Conservation (phyloP, 2,797 vertebrate genomes). For the Tapera naevia region DNA sequence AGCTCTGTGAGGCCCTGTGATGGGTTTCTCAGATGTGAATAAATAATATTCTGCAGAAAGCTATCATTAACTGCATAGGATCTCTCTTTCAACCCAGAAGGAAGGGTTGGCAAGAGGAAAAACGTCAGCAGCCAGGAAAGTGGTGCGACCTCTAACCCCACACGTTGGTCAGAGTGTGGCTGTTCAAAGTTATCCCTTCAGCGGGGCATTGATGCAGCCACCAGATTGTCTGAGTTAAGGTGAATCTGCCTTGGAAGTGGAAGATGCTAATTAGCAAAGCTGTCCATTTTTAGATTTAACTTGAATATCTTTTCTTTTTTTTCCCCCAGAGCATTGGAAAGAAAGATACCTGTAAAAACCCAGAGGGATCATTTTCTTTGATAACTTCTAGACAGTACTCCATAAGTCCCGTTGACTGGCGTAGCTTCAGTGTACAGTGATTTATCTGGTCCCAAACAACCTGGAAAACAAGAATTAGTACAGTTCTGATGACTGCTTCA, state of each 20-base stretch:
- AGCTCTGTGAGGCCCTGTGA: neutral
- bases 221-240: neutral
- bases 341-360: constrained; percentile 90
- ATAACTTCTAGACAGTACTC: constrained; percentile 97
- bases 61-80: neutral
- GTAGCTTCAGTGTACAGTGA: constrained; percentile 96
- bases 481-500: neutral
- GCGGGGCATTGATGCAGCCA: neutral
- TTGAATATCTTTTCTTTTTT: neutral
- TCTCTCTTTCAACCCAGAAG: neutral
- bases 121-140: neutral
- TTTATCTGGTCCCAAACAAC: constrained; percentile 98
- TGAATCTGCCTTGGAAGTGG: neutral
- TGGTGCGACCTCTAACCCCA: neutral
- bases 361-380: constrained; percentile 95
- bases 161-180: fast-evolving
- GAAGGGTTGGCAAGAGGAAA: neutral
- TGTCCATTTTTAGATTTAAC: neutral
- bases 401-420: constrained; percentile 98
- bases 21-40: neutral
- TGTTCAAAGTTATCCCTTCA: neutral
- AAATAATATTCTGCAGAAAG: neutral
- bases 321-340: neutral
- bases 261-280: neutral
- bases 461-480: constrained; percentile 69